These are phyloP conservation scores for Diabrotica balteata DNA, from an alignment of 2,888 invertebrate genomes.

Conservation along the genomic window DNA sequence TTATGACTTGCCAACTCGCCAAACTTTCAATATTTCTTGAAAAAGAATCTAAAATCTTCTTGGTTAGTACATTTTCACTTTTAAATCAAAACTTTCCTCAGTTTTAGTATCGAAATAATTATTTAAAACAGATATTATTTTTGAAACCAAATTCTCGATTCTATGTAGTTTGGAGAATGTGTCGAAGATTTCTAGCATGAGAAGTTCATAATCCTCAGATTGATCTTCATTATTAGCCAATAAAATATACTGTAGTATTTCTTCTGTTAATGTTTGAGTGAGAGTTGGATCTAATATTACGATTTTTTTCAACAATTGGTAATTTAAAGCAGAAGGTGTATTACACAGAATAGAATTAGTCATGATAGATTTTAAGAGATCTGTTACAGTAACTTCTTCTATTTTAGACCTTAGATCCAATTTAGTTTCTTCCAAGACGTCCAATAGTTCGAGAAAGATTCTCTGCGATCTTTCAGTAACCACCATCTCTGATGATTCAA, in stretches of 20 bases:
- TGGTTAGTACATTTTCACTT: conserved; percentile 48
- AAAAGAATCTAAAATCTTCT: conserved; percentile 50
- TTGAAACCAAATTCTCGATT: conserved; percentile 54
- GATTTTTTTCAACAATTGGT: conserved; percentile 48
- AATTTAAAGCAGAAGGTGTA: conserved; percentile 43
- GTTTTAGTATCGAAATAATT: conserved; percentile 14
- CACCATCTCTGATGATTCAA: background rate
- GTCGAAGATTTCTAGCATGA: conserved; percentile 51
- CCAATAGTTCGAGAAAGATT: conserved; percentile 43
- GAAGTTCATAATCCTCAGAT: conserved; percentile 45
- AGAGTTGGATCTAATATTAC: conserved; percentile 54
- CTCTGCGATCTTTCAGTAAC: conserved; percentile 40
- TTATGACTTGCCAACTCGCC: conserved; percentile 54
- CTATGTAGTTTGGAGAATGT: conserved; percentile 55
- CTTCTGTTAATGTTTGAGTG: conserved; percentile 48
- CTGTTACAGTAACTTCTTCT: conserved; percentile 45
- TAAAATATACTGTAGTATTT: conserved; percentile 50
- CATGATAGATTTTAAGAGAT: conserved; percentile 50
- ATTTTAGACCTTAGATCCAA: conserved; percentile 42
- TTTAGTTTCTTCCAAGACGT: conserved; percentile 40
- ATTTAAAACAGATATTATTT: conserved; percentile 50
- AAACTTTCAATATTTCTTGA: conserved; percentile 49
- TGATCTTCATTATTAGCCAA: conserved; percentile 41
- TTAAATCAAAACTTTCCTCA: conserved; percentile 26
- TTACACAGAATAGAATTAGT: conserved; percentile 44